phyloP scores from a whole-genome alignment of 1,140 invertebrate species.

The Ectropis grisescens region DNA sequence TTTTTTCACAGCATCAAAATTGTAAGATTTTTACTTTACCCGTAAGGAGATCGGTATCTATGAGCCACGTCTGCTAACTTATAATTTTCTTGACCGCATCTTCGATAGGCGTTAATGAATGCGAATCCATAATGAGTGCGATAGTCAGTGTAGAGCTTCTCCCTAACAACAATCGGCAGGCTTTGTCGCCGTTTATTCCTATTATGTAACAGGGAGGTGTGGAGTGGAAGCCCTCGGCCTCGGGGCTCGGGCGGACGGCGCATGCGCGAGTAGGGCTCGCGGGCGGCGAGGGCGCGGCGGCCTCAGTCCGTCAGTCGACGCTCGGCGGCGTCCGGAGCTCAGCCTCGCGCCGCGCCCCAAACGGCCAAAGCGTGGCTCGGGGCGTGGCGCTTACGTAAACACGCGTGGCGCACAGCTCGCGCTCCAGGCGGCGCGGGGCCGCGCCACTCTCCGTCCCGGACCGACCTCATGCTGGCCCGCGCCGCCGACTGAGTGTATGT shows the following conservation, averaged over 20 bases:
- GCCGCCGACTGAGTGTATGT: conserved; percentile 49
- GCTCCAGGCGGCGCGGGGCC: conserved; percentile 37
- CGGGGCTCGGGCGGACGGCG: too few relatives aligned
- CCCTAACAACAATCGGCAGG: too few relatives aligned
- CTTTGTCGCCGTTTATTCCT: conserved; percentile 34
- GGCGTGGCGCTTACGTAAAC: conserved; percentile 69
- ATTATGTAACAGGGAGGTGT: conserved; percentile 55
- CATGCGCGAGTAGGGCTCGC: too few relatives aligned
- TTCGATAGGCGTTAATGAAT: too few relatives aligned
- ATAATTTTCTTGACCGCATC: too few relatives aligned
- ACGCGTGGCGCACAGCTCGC: conserved; percentile 42
- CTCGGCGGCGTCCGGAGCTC: conserved; percentile 62
- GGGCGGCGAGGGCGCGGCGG: conserved; percentile 29
- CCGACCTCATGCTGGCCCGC: conserved; percentile 58
- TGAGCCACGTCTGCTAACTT: too few relatives aligned
- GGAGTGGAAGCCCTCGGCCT: too few relatives aligned
- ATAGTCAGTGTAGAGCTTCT: too few relatives aligned
- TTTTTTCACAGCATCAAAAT: too few relatives aligned
- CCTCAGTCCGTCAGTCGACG: conserved; percentile 66
- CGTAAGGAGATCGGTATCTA: too few relatives aligned
- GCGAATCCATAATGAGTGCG: too few relatives aligned
- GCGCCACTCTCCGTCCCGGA: conserved; percentile 55
- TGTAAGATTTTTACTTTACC: too few relatives aligned
- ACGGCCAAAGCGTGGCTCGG: conserved; percentile 61
- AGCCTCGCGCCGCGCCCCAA: conserved; percentile 61